Conservation (phyloP, 1,140 invertebrate species). For the Pseudomyrmex dendroicus region DNA sequence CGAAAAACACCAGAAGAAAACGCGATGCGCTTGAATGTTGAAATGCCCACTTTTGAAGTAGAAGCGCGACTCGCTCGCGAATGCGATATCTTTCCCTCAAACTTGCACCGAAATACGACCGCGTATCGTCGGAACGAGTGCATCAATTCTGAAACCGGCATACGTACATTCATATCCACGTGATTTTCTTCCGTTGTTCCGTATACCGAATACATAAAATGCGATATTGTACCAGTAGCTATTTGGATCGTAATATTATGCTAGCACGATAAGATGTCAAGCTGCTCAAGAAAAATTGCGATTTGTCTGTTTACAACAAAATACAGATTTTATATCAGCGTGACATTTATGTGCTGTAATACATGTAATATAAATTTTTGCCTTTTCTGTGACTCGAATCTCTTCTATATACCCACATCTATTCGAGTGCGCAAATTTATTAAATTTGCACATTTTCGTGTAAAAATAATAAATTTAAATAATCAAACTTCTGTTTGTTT, state of each 20-base stretch:
- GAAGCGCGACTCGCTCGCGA: constrained; percentile 21
- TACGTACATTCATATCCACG: constrained; percentile 1
- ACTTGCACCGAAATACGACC: constrained; percentile 18
- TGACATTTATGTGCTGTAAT: not conserved
- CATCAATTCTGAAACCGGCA: not conserved
- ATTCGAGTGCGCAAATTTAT: not conserved
- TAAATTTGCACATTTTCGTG: not conserved
- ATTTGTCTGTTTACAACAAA: not conserved
- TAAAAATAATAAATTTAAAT: too few species aligned
- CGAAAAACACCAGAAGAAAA: constrained; percentile 31
- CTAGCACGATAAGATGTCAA: not conserved
- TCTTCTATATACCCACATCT: too few species aligned
- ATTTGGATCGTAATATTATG: not conserved
- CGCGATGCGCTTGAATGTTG: constrained; percentile 42
- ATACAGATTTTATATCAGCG: not conserved
- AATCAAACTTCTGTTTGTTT: too few species aligned
- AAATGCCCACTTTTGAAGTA: constrained; percentile 51
- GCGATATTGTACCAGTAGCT: not conserved
- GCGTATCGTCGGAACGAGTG: not conserved
- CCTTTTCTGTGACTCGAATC: not conserved
- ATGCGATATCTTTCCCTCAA: constrained; percentile 30
- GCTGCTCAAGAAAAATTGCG: not conserved
- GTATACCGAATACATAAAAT: not conserved
- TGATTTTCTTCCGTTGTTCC: not conserved
- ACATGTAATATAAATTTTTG: not conserved